Conservation (phyloP, 2,113 vertebrate species). For the Sylvicapra grimmia region DNA sequence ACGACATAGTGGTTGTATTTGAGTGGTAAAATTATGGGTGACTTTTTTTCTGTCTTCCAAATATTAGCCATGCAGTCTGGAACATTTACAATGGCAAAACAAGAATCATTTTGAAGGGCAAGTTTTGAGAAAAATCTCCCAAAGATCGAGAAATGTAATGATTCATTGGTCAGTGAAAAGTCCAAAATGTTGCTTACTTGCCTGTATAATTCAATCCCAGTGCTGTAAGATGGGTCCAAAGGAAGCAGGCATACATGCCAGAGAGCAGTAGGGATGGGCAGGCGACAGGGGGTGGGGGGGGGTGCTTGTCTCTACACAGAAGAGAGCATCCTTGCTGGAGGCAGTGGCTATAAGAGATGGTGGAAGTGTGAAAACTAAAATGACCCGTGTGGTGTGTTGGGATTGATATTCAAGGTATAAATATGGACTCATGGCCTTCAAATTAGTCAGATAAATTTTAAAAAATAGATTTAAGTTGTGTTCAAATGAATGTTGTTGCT, state of each 20-base stretch:
- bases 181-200: neutral
- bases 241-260: neutral
- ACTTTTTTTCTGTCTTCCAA: neutral
- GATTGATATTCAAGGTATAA: neutral
- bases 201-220: neutral
- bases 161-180: neutral
- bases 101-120: neutral
- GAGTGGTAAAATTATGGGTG: neutral
- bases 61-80: neutral
- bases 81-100: neutral
- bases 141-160: neutral
- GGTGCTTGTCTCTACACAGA: neutral
- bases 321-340: neutral
- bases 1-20: neutral
- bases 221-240: neutral
- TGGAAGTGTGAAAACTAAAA: neutral
- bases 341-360: neutral
- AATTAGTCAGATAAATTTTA: neutral
- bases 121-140: neutral
- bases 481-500: neutral
- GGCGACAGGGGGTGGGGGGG: rapidly evolving
- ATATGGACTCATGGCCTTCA: neutral
- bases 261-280: rapidly evolving
- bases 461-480: neutral
- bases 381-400: neutral